A percentile compares a stretch with the other conserved stretches of the same genome.
Conservation (phyloP, 2,113 vertebrate species). For the Salminus brasiliensis region DNA sequence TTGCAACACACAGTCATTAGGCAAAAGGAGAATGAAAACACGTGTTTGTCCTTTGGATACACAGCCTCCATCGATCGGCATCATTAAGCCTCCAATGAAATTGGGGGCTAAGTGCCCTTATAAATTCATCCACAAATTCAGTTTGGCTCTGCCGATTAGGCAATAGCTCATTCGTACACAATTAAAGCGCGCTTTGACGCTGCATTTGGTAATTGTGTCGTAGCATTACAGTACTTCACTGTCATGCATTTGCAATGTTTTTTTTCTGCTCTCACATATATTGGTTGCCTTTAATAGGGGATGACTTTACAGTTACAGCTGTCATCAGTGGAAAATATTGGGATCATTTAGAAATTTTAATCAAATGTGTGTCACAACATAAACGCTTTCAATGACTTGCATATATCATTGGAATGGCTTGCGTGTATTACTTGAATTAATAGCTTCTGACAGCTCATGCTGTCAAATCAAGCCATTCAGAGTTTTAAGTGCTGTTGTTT, state of each 20-base stretch:
- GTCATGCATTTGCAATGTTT: constrained; percentile 63
- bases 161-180: constrained; percentile 49
- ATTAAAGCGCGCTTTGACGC: constrained; percentile 43
- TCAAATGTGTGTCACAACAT: constrained; percentile 24
- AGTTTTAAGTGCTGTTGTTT: too few species aligned
- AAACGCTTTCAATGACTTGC: constrained; percentile 14
- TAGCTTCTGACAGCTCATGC: background rate
- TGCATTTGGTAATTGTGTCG: constrained; percentile 47
- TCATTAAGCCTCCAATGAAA: constrained; percentile 68
- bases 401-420: constrained; percentile 24
- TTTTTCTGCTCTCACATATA: constrained; percentile 61
- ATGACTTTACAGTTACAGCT: constrained; percentile 58
- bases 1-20: constrained; percentile 65
- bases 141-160: constrained; percentile 59
- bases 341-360: constrained; percentile 43
- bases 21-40: constrained; percentile 66
- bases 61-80: constrained; percentile 62
- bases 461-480: too few species aligned
- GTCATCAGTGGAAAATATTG: constrained; percentile 44
- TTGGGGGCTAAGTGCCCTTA: constrained; percentile 64
- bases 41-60: constrained; percentile 69
- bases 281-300: constrained; percentile 54
- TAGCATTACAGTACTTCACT: constrained; percentile 45
- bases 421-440: background rate
- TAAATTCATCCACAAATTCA: constrained; percentile 60